Evolutionary conservation across 2,113 vertebrate genomes (phyloP).

Genomic region (Rhinoderma darwinii): DNA sequence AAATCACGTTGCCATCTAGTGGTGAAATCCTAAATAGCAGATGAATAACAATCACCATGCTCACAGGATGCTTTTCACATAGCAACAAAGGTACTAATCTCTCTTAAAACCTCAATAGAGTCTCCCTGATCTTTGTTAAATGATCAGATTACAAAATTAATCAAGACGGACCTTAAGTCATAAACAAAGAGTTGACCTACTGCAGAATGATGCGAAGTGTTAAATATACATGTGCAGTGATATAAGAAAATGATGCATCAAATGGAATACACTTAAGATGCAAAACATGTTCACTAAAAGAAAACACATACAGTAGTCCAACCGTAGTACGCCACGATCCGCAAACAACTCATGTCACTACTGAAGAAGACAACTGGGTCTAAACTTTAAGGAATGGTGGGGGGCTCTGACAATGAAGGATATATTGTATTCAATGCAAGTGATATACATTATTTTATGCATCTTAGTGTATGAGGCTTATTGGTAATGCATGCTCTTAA

Average conservation of each 20-base stretch:
- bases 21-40: slow-evolving; percentile 6
- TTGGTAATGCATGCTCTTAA: not conserved
- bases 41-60: not conserved
- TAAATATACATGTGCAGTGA: not conserved
- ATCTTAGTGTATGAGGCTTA: not conserved
- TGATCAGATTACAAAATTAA: slow-evolving; percentile 10
- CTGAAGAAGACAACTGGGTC: not conserved
- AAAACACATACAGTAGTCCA: not conserved
- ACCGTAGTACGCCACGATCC: not conserved
- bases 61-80: not conserved
- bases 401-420: too few species aligned
- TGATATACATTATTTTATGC: not conserved
- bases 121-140: slow-evolving; percentile 6
- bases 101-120: not conserved
- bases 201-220: not conserved
- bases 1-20: slow-evolving; percentile 51
- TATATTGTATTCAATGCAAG: not conserved
- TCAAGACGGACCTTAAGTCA: not conserved
- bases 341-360: not conserved
- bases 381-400: too few species aligned
- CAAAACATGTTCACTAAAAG: not conserved
- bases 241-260: not conserved
- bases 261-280: not conserved
- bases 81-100: slow-evolving; percentile 25
- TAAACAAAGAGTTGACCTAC: not conserved